These are phyloP conservation scores for Paratilapia polleni DNA, from an alignment of 2,113 vertebrate genomes.

Conservation along the genomic window DNA sequence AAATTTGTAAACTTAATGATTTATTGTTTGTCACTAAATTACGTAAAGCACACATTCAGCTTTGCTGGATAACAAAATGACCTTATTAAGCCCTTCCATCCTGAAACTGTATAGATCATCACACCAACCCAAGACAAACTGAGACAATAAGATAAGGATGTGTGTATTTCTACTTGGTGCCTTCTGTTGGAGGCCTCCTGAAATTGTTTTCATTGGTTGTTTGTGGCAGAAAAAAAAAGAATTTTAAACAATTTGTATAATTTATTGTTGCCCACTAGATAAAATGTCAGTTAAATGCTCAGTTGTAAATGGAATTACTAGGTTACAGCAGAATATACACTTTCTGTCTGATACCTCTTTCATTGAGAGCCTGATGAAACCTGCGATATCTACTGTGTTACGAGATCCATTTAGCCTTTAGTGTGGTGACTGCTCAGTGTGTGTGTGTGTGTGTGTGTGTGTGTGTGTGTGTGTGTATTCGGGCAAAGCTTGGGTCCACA, in stretches of 20 bases:
- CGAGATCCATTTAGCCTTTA: conserved; percentile 54
- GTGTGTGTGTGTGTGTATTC: background rate
- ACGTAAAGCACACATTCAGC: background rate
- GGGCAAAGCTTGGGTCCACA: conserved; percentile 46
- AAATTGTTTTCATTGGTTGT: background rate
- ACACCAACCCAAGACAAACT: background rate
- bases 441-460: conserved; percentile 22
- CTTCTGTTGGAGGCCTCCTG: background rate
- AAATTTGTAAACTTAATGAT: background rate
- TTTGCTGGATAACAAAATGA: background rate
- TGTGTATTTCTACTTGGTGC: background rate
- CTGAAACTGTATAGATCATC: background rate
- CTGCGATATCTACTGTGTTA: conserved; percentile 58
- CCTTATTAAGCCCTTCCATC: background rate
- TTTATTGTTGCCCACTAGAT: conserved; percentile 54
- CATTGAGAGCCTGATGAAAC: conserved; percentile 58
- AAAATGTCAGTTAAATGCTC: conserved; percentile 52
- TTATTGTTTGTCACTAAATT: background rate
- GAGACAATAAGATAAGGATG: background rate
- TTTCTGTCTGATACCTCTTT: conserved; percentile 56
- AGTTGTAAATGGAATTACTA: conserved; percentile 60
- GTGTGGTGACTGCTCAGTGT: conserved; percentile 19
- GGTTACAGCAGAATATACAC: conserved; percentile 45
- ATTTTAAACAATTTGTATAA: conserved; percentile 49
- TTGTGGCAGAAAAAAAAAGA: conserved; percentile 7